phyloP scores from a whole-genome alignment of 2,797 vertebrate genomes.

The Carcharodon carcharias region DNA sequence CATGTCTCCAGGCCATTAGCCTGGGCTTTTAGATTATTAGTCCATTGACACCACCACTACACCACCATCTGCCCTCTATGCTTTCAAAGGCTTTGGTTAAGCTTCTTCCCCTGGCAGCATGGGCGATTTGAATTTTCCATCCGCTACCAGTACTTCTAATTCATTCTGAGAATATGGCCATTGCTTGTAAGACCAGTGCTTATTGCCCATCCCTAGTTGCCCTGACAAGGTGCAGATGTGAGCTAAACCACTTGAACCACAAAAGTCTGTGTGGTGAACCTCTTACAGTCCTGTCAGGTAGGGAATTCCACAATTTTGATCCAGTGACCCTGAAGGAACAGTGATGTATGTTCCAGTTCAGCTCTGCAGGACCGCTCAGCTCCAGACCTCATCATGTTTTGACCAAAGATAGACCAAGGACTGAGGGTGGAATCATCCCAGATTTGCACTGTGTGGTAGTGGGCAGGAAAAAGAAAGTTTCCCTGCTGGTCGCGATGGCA shows the following conservation, averaged over 20 bases:
- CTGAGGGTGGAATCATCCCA: too few species aligned
- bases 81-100: background rate
- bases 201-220: background rate
- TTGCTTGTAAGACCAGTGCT: background rate
- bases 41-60: too few species aligned
- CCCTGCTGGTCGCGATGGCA: too few species aligned
- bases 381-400: too few species aligned
- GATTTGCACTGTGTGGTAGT: too few species aligned
- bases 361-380: too few species aligned
- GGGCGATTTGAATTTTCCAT: background rate
- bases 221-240: background rate
- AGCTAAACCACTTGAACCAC: background rate
- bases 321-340: background rate
- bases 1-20: too few species aligned
- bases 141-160: background rate
- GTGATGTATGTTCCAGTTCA: background rate
- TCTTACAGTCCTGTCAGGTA: background rate
- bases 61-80: background rate
- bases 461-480: too few species aligned
- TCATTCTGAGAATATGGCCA: background rate
- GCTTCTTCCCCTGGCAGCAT: background rate
- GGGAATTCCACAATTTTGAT: background rate
- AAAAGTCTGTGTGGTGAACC: background rate
- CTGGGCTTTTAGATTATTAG: too few species aligned
- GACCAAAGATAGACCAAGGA: too few species aligned